phyloP scores from a whole-genome alignment of 2,888 invertebrate species.

The Automeris io region DNA sequence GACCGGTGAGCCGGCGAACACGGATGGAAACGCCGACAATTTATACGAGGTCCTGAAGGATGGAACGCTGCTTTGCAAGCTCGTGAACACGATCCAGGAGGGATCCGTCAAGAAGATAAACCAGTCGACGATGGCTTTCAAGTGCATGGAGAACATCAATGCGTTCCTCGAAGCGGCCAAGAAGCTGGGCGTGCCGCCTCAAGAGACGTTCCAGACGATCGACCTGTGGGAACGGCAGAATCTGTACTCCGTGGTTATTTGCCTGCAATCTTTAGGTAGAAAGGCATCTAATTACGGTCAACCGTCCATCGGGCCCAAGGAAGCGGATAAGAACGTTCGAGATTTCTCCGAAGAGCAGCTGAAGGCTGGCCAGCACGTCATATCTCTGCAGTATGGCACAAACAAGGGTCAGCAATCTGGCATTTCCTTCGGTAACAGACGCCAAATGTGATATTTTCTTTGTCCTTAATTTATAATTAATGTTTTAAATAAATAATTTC shows the following conservation, averaged over 20 bases:
- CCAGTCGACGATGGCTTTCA: slow-evolving; percentile 93
- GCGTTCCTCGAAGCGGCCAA: slow-evolving; percentile 91
- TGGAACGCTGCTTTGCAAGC: slow-evolving; percentile 92
- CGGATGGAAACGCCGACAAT: slow-evolving; percentile 92
- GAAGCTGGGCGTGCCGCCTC: slow-evolving; percentile 92
- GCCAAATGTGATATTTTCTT: slow-evolving; percentile 88
- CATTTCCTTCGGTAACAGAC: slow-evolving; percentile 95
- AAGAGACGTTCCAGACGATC: slow-evolving; percentile 98
- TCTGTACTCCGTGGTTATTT: slow-evolving; percentile 96
- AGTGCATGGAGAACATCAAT: slow-evolving; percentile 99
- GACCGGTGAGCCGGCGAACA: slow-evolving; percentile 88
- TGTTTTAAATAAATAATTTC: slow-evolving; percentile 44
- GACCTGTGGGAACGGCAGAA: slow-evolving; percentile 98
- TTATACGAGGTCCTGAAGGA: slow-evolving; percentile 93
- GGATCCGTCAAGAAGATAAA: slow-evolving; percentile 96
- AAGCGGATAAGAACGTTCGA: slow-evolving; percentile 95
- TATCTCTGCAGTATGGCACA: slow-evolving; percentile 96
- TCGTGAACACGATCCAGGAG: slow-evolving; percentile 90
- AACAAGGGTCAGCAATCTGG: slow-evolving; percentile 98
- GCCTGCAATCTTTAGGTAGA: slow-evolving; percentile 94
- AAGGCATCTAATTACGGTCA: slow-evolving; percentile 91
- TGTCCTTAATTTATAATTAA: slow-evolving; percentile 28
- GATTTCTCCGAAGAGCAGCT: slow-evolving; percentile 95
- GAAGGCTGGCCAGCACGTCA: slow-evolving; percentile 94
- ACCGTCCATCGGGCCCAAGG: slow-evolving; percentile 96